Conservation (phyloP, 1,140 invertebrate genomes). For the Lanistes nyassanus region DNA sequence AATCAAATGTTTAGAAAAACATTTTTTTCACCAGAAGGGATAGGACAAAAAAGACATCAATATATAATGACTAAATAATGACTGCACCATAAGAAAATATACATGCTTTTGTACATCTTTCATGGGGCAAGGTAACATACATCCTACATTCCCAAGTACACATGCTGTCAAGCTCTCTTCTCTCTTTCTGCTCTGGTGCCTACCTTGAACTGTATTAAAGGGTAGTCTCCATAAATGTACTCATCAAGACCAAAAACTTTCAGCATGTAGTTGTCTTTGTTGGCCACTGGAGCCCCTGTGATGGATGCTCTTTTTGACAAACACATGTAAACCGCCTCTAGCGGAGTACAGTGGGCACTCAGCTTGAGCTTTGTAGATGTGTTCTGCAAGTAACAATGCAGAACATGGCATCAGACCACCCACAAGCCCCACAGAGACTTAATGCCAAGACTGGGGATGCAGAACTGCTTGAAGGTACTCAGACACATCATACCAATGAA, state of each 20-base stretch:
- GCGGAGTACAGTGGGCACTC: slow-evolving; percentile 5
- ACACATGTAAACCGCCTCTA: slow-evolving; percentile 16
- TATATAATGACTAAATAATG: background rate
- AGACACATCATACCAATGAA: too few species aligned
- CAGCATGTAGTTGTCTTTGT: slow-evolving; percentile 34
- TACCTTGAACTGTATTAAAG: slow-evolving; percentile 45
- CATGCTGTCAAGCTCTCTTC: too few species aligned
- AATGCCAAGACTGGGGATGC: too few species aligned
- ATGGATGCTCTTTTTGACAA: slow-evolving; percentile 13
- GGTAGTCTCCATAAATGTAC: slow-evolving; percentile 40
- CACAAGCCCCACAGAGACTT: too few species aligned
- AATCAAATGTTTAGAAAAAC: background rate
- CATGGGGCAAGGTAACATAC: background rate
- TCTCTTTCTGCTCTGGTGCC: too few species aligned
- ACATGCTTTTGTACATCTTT: background rate
- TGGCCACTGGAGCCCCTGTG: background rate
- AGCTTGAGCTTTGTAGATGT: slow-evolving; percentile 14
- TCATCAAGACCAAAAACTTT: slow-evolving; percentile 42
- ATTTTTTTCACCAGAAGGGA: background rate
- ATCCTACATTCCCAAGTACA: too few species aligned
- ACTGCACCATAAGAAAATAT: too few species aligned
- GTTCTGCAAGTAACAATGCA: too few species aligned
- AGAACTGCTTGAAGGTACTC: too few species aligned
- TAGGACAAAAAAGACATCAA: background rate
- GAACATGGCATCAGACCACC: too few species aligned